Evolutionary conservation across 2,797 vertebrate genomes (phyloP).

Genomic region (Amblyraja radiata): DNA sequence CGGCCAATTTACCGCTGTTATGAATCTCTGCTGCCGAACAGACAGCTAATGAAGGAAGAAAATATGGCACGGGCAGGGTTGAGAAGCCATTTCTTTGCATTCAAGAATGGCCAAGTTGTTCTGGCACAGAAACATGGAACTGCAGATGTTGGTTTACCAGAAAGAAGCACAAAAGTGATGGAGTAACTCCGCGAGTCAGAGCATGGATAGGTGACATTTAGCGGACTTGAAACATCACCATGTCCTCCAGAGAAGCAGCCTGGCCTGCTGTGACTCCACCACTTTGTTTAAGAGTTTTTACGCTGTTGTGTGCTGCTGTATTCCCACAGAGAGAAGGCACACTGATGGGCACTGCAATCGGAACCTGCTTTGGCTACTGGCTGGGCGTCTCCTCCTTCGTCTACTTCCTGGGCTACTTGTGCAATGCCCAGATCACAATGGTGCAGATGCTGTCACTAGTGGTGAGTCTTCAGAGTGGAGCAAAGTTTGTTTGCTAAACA

Average conservation of each 20-base stretch:
- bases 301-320: not conserved
- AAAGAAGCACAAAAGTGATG: not conserved
- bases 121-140: too few species aligned
- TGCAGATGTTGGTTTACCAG: too few species aligned
- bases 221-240: too few species aligned
- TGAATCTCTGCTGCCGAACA: too few species aligned
- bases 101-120: not conserved
- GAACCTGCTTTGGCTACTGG: constrained; percentile 97
- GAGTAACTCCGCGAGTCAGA: not conserved
- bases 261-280: too few species aligned
- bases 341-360: constrained; percentile 94
- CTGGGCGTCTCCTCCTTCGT: constrained; percentile 87
- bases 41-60: not conserved
- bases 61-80: not conserved
- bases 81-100: not conserved
- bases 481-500: not conserved
- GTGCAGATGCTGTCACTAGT: constrained; percentile 88
- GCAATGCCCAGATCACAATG: constrained; percentile 95
- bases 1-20: too few species aligned
- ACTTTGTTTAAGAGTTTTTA: not conserved
- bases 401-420: constrained; percentile 90
- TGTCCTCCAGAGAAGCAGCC: too few species aligned
- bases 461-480: constrained; percentile 57
- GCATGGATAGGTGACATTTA: too few species aligned
- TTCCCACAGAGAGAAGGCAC: constrained; percentile 83